phyloP scores from a whole-genome alignment of 2,888 invertebrate species.

The Tolmerus cingulatus region DNA sequence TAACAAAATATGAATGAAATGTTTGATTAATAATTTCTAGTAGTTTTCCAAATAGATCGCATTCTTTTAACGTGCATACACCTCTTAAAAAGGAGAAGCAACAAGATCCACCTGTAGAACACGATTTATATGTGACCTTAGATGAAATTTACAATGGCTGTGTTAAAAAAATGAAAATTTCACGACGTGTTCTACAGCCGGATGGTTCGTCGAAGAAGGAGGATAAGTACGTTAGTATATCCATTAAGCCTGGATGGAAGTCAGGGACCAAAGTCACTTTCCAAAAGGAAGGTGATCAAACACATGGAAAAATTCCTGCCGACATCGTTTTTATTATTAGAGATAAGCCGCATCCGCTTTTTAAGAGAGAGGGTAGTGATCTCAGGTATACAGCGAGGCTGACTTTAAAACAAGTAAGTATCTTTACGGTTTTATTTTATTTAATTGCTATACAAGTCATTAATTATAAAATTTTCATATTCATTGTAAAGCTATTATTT shows the following conservation, averaged over 20 bases:
- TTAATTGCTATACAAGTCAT: neutral
- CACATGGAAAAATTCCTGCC: constrained; percentile 91
- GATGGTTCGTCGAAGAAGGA: constrained; percentile 89
- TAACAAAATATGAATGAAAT: neutral
- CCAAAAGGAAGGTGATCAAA: constrained; percentile 96
- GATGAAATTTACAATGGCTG: constrained; percentile 96
- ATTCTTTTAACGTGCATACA: constrained; percentile 87
- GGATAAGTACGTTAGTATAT: constrained; percentile 94
- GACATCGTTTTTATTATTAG: constrained; percentile 97
- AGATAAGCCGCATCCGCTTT: constrained; percentile 90
- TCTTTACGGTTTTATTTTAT: neutral
- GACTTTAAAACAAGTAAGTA: constrained; percentile 84
- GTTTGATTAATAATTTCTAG: neutral
- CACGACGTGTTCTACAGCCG: constrained; percentile 83
- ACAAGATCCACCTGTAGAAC: constrained; percentile 91
- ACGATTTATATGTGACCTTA: constrained; percentile 90
- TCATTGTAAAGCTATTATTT: too few species aligned
- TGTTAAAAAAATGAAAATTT: constrained; percentile 99
- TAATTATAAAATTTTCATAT: neutral
- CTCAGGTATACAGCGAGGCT: constrained; percentile 89
- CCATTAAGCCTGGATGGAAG: constrained; percentile 98
- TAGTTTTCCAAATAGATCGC: constrained; percentile 71
- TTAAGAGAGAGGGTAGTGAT: constrained; percentile 94
- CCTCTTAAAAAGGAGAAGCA: constrained; percentile 79
- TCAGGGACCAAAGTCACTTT: constrained; percentile 98